Conservation (phyloP, 2,888 invertebrate species). For the Disparrhopalites patrizii region DNA sequence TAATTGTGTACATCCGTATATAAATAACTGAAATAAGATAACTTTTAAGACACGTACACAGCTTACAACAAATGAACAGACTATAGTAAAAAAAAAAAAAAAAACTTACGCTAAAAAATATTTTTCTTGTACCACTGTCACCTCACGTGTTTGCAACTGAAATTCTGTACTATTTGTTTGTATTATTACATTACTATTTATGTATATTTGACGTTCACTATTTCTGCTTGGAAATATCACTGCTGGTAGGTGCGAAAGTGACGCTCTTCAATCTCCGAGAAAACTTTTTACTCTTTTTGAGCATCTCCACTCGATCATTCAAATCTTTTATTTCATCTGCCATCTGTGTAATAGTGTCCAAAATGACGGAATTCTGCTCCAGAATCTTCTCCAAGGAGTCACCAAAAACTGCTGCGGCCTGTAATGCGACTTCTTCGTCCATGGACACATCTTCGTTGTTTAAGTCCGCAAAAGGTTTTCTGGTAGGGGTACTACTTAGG, state of each 20-base stretch:
- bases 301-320: constrained; percentile 10
- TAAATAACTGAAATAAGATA: too few species aligned
- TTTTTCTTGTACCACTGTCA: too few species aligned
- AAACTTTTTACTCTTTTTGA: not conserved
- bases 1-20: too few species aligned
- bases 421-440: not conserved
- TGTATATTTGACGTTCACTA: too few species aligned
- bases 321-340: constrained; percentile 24
- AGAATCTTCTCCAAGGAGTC: constrained; percentile 12
- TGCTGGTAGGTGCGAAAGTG: not conserved
- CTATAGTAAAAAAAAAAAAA: too few species aligned
- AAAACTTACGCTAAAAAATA: too few species aligned
- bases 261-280: not conserved
- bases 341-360: constrained; percentile 16
- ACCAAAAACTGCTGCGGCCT: not conserved
- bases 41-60: too few species aligned
- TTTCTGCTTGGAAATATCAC: too few species aligned
- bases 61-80: too few species aligned
- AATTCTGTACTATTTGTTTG: too few species aligned
- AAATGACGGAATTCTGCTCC: constrained; percentile 16
- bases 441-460: not conserved
- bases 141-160: too few species aligned
- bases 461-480: not conserved
- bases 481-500: not conserved
- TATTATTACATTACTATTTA: too few species aligned